Evolutionary conservation across 2,888 invertebrate species (phyloP).

Genomic region (Hydroisotoma schaefferi): DNA sequence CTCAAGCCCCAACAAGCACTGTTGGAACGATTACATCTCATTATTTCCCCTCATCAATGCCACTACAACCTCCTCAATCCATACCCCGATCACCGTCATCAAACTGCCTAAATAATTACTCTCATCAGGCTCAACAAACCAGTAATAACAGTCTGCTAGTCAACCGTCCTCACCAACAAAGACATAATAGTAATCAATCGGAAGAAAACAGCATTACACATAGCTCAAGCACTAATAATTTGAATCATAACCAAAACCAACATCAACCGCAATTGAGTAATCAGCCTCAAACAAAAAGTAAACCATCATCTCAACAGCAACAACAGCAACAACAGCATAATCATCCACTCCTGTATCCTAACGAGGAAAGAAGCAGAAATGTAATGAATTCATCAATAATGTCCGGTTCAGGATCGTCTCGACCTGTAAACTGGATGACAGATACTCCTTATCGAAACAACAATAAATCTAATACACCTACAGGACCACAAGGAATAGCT

Average conservation of each 20-base stretch:
- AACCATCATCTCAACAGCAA: slow-evolving; percentile 3
- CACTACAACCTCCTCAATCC: not conserved
- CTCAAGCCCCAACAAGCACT: not conserved
- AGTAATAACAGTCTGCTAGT: no score
- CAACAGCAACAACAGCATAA: slow-evolving; percentile 10
- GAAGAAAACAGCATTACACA: no score
- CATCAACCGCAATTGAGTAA: slow-evolving; percentile 2
- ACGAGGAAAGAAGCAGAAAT: not conserved
- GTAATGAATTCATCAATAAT: not conserved
- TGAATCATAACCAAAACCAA: not conserved
- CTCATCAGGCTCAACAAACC: no score
- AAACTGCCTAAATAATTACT: no score
- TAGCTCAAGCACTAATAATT: no score
- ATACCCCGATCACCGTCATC: slow-evolving; percentile 5
- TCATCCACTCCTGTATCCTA: not conserved
- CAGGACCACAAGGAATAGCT: not conserved
- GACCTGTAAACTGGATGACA: slow-evolving; percentile 45
- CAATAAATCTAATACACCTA: not conserved
- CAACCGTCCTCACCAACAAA: no score
- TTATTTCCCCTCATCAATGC: not conserved
- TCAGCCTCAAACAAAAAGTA: not conserved
- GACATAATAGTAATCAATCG: no score
- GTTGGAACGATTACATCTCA: not conserved
- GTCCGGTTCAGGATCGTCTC: not conserved
- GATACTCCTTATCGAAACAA: slow-evolving; percentile 30